Base-by-base conservation (phyloP, 1,140 invertebrate species). In the Gonioctena quinquepunctata region DNA sequence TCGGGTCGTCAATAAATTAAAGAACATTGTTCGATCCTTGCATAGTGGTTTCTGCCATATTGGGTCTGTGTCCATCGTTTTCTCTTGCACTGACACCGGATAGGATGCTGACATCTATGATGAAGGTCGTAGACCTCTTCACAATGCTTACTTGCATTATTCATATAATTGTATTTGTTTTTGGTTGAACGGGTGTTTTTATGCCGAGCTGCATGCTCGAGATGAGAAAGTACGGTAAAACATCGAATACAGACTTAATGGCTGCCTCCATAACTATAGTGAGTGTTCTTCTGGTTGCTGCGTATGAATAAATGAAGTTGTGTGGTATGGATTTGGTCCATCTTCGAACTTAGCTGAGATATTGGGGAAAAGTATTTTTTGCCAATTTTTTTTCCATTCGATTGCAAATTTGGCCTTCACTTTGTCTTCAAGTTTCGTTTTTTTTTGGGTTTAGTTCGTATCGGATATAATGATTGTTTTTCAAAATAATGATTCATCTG, bases 11-110 rank as follows among this genome's bases (percentile, higher is more conserved):
- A 42, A 42, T 42, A 42, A 42, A 42, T 11, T 0, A 42, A n/a
- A 42, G 16, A 42, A 42, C 16, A 42, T 42, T 42, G 1, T n/a
- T n/a, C 33, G 33, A 42, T 42, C 2, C 33, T 42, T 42, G 13
- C 22, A 48, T 63, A 63, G 61, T 63, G 61, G 61, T 63, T 26
- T 42, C 26, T 63, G 16, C 61, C 61, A 63, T 63, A 63, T 63
- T 63, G 42, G 61, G 61, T 21, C 42, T 11, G 42, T 22, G 33
- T 63, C 56, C 56, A 63, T 22, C 28, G 18, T 42, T 63, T 63
- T 63, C 26, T 63, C 22, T 42, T n/a, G 28, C 28, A 42, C 61
- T 18, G 28, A 63, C 61, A 49, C 61, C n/a, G 42, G 28, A 42
- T 26, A 22, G 22, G 61, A 63, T 63, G 61, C 61, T 63, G 61